These are phyloP conservation scores for Endotricha flammealis DNA, from an alignment of 2,888 invertebrate species.

Conservation along the genomic window DNA sequence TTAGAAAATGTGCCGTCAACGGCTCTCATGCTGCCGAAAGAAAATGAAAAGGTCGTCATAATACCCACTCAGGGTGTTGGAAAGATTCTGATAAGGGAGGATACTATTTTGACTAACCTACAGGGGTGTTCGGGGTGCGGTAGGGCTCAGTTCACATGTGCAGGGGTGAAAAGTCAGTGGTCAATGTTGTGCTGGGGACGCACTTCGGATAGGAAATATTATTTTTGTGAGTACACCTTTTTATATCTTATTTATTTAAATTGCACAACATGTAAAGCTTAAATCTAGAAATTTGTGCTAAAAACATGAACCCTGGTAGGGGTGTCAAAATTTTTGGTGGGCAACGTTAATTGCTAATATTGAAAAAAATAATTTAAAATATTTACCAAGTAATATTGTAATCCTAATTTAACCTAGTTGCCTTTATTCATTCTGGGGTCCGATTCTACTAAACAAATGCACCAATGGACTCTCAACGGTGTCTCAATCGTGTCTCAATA, in stretches of 20 bases:
- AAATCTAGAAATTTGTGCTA: neutral
- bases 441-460: too few relatives aligned
- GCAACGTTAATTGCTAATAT: too few relatives aligned
- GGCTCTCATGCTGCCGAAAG: conserved; percentile 37
- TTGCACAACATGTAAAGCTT: too few relatives aligned
- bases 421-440: too few relatives aligned
- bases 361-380: too few relatives aligned
- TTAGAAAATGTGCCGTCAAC: conserved; percentile 33
- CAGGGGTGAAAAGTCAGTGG: conserved; percentile 57
- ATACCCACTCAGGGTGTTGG: conserved; percentile 39
- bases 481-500: too few relatives aligned
- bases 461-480: too few relatives aligned
- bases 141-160: conserved; percentile 52
- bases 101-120: conserved; percentile 54
- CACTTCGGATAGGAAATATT: conserved; percentile 57
- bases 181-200: conserved; percentile 65
- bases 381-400: too few relatives aligned
- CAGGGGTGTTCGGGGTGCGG: conserved; percentile 62
- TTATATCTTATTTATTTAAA: neutral
- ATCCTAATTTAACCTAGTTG: too few relatives aligned
- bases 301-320: too few relatives aligned
- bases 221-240: conserved; percentile 50
- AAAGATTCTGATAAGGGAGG: conserved; percentile 57
- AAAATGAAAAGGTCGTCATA: conserved; percentile 39
- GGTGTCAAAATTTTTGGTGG: too few relatives aligned